Evolutionary conservation across 2,888 invertebrate genomes (phyloP).

Genomic region (Tachina fera): DNA sequence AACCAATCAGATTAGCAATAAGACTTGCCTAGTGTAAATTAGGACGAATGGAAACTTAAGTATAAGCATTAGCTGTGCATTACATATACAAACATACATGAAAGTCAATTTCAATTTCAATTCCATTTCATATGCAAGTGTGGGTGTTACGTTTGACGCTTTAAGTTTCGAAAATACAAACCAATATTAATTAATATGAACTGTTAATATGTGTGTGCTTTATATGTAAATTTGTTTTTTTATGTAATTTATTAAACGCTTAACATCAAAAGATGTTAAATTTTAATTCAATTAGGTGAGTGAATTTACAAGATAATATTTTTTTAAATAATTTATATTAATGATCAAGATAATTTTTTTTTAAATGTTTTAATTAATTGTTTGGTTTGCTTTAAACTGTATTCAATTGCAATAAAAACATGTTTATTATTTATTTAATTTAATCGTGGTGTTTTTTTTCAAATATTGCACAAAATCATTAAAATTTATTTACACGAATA

Average conservation of each 20-base stretch:
- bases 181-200: neutral
- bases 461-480: no score
- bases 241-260: slow-evolving; percentile 25
- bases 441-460: no score
- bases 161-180: neutral
- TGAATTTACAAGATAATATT: slow-evolving; percentile 7
- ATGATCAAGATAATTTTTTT: slow-evolving; percentile 18
- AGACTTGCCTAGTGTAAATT: no score
- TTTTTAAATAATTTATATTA: slow-evolving; percentile 48
- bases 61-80: neutral
- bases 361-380: slow-evolving; percentile 5
- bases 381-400: neutral
- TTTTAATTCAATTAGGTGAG: slow-evolving; percentile 55
- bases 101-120: slow-evolving; percentile 11
- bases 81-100: neutral
- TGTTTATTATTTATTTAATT: no score
- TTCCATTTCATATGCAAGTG: slow-evolving; percentile 14
- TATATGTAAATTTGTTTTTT: slow-evolving; percentile 35
- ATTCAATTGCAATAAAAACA: neutral
- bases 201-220: neutral
- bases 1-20: no score
- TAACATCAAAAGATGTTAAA: slow-evolving; percentile 27
- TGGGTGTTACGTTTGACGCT: slow-evolving; percentile 52
- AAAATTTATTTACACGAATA: no score
- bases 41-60: slow-evolving; percentile 13